Percentiles rank a stretch among this genome's conserved stretches.
These are phyloP conservation scores for Ophion ventricosus DNA, from an alignment of 2,888 invertebrate genomes.

Conservation along the genomic window DNA sequence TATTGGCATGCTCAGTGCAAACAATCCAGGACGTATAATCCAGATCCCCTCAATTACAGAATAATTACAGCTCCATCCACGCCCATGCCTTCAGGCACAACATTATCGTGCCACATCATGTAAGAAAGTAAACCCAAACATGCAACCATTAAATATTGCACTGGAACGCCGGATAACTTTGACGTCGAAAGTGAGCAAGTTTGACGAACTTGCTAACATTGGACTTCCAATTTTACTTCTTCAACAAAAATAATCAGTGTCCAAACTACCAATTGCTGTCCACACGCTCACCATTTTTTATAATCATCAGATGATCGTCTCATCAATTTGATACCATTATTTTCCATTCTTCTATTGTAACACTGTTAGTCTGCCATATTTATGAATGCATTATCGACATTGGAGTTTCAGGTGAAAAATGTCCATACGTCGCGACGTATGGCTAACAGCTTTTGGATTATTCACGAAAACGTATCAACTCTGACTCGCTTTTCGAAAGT, in stretches of 20 bases:
- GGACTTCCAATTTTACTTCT: neutral
- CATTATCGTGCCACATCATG: conserved; percentile 9
- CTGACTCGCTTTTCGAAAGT: neutral
- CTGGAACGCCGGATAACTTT: neutral
- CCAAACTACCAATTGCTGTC: neutral
- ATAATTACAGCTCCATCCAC: conserved; percentile 58
- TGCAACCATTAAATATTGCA: neutral
- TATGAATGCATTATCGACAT: neutral
- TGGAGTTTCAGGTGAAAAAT: neutral
- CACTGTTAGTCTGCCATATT: too few species aligned
- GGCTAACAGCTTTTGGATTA: neutral
- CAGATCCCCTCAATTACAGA: conserved; percentile 47
- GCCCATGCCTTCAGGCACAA: conserved; percentile 30
- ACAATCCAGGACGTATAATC: conserved; percentile 59
- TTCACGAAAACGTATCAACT: neutral
- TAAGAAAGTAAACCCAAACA: neutral
- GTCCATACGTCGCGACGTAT: neutral
- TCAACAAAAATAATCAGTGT: neutral
- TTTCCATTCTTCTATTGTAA: neutral
- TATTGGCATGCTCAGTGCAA: conserved; percentile 44
- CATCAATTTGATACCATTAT: neutral
- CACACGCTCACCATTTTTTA: neutral
- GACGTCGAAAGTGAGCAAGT: neutral
- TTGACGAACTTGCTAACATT: neutral
- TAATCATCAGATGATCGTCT: neutral